These are phyloP conservation scores for Caenorhabditis sinica DNA, from an alignment of 2,888 invertebrate species.

Conservation along the genomic window DNA sequence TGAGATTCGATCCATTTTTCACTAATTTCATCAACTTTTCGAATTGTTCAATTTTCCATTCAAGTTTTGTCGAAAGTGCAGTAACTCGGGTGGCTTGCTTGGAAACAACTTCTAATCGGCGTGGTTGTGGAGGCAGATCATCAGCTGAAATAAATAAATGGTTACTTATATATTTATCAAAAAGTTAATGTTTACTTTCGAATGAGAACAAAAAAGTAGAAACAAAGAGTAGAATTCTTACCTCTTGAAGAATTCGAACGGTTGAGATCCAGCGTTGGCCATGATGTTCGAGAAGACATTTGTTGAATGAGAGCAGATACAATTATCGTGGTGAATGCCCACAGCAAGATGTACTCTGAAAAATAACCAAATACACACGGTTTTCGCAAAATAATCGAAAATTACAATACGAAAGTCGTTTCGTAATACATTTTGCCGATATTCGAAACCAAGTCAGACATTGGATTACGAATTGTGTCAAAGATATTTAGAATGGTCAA, in stretches of 20 bases:
- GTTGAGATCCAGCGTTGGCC: slow-evolving; percentile 35
- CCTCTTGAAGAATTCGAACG: slow-evolving; percentile 41
- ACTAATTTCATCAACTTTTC: slow-evolving; percentile 81
- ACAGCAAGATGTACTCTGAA: background rate
- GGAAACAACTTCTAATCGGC: slow-evolving; percentile 75
- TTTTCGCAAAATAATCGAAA: slow-evolving; percentile 6
- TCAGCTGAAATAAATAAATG: slow-evolving; percentile 64
- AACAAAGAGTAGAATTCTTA: background rate
- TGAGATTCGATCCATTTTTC: slow-evolving; percentile 80
- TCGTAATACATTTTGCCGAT: background rate
- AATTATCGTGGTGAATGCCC: background rate
- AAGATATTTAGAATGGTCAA: too few species aligned
- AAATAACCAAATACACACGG: background rate
- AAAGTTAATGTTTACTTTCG: too few species aligned
- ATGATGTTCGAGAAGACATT: slow-evolving; percentile 41
- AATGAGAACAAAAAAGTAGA: background rate
- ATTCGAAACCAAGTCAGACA: background rate
- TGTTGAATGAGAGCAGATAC: background rate
- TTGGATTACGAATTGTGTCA: too few species aligned
- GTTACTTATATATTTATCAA: background rate
- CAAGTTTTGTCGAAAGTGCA: slow-evolving; percentile 79
- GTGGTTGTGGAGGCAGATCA: slow-evolving; percentile 68
- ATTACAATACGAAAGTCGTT: background rate
- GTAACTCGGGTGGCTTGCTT: slow-evolving; percentile 79
- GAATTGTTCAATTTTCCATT: slow-evolving; percentile 83